Conservation (phyloP, 2,797 vertebrate genomes). For the Carduelis carduelis region DNA sequence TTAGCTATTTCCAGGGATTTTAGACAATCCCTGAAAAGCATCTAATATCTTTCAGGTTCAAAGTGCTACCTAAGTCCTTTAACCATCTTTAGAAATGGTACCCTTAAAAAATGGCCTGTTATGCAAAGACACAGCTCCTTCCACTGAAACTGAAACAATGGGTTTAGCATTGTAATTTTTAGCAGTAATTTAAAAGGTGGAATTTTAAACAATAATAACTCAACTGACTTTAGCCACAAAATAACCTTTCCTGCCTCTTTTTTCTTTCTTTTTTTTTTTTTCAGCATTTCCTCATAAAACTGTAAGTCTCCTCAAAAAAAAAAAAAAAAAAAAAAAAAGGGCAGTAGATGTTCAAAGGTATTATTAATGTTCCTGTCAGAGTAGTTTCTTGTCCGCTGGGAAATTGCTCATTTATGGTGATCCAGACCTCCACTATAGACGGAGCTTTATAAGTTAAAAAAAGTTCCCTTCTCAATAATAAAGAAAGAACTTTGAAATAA, state of each 20-base stretch:
- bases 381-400: background rate
- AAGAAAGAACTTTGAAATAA: slow-evolving; percentile 20
- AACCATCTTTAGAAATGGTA: background rate
- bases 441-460: background rate
- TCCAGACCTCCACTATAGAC: background rate
- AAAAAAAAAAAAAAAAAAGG: background rate
- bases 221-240: background rate
- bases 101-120: background rate
- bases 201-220: background rate
- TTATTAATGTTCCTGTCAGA: slow-evolving; percentile 34
- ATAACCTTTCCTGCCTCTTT: background rate
- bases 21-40: background rate
- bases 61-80: background rate
- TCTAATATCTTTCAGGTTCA: background rate
- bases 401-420: slow-evolving; percentile 18
- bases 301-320: background rate
- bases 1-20: background rate
- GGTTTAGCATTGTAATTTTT: background rate
- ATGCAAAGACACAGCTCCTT: background rate
- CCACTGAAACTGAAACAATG: background rate
- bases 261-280: background rate
- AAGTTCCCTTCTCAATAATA: background rate
- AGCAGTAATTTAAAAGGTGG: background rate
- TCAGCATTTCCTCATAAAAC: background rate
- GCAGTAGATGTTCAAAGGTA: background rate